These are phyloP conservation scores for Drosophila repletoides DNA, from an alignment of 1,140 invertebrate genomes.

Conservation along the genomic window DNA sequence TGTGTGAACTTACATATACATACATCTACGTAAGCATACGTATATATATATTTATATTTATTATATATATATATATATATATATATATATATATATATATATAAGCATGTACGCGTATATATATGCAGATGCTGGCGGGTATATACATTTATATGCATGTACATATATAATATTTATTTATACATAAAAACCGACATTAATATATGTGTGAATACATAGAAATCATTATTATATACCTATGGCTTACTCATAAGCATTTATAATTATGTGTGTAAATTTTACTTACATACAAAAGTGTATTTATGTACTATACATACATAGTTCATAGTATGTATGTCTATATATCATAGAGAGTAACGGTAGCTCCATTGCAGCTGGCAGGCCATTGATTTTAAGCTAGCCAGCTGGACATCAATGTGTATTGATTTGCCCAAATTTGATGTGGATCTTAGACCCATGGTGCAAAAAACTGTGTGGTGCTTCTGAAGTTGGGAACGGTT, in stretches of 20 bases:
- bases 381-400: constrained; percentile 1
- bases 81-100: background rate
- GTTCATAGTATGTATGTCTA: too few relatives aligned
- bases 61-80: background rate
- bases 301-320: too few relatives aligned
- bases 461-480: too few relatives aligned
- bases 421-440: constrained; percentile 5
- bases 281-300: too few relatives aligned
- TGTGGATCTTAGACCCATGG: background rate
- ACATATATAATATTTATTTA: background rate
- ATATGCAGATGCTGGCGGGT: background rate
- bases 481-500: too few relatives aligned
- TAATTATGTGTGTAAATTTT: too few relatives aligned
- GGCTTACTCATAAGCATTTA: too few relatives aligned
- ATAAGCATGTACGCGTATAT: background rate
- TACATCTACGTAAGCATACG: background rate
- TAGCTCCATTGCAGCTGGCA: background rate
- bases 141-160: background rate
- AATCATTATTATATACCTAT: too few relatives aligned
- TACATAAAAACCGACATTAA: background rate
- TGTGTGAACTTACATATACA: constrained; percentile 2
- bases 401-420: background rate
- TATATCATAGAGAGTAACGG: too few relatives aligned
- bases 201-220: background rate
- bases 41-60: background rate